phyloP scores from a whole-genome alignment of 2,797 vertebrate species.

The Tamandua tetradactyla region DNA sequence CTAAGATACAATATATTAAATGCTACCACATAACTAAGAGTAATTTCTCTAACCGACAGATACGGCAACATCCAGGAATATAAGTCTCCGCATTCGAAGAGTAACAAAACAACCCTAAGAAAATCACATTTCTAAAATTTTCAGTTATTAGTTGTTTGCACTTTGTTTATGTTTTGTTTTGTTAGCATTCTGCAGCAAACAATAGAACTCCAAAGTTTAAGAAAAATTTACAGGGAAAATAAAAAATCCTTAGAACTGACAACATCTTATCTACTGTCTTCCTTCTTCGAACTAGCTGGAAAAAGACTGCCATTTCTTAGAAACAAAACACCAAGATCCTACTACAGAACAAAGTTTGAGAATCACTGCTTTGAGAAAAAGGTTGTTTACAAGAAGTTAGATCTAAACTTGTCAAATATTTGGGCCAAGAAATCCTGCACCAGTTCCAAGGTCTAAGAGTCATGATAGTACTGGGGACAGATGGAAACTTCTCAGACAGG shows the following conservation, averaged over 20 bases:
- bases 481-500: not conserved
- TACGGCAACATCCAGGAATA: not conserved
- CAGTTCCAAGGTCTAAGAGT: not conserved
- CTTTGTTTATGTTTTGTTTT: not conserved
- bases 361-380: not conserved
- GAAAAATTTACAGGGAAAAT: not conserved
- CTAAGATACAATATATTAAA: not conserved
- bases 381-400: not conserved
- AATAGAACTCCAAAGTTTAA: not conserved
- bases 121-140: not conserved
- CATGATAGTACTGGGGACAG: not conserved
- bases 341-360: not conserved
- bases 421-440: not conserved
- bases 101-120: not conserved
- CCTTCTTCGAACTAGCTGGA: not conserved
- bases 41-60: not conserved
- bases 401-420: not conserved
- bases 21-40: not conserved
- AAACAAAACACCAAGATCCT: not conserved
- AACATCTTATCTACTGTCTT: not conserved
- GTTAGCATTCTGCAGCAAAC: constrained; percentile 20
- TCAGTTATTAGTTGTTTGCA: not conserved
- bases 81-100: not conserved
- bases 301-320: not conserved
- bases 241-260: not conserved